These are phyloP conservation scores for Chymomyza amoena DNA, from an alignment of 2,888 invertebrate genomes.

Conservation along the genomic window DNA sequence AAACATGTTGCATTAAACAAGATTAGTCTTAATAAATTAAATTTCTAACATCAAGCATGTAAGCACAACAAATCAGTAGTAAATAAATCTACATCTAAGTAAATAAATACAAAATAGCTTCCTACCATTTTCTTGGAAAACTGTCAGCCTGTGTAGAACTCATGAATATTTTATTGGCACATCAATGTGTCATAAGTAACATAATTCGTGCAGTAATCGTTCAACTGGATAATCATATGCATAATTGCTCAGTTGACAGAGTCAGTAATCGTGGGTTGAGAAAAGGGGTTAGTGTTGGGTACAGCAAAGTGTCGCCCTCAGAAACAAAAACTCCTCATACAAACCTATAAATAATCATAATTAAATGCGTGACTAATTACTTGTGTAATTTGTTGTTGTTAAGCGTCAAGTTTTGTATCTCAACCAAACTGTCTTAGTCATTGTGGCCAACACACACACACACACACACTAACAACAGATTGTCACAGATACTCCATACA, in stretches of 20 bases:
- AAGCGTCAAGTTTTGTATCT: slow-evolving; percentile 30
- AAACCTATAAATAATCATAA: slow-evolving; percentile 65
- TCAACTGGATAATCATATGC: slow-evolving; percentile 62
- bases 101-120: background rate
- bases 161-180: background rate
- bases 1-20: too few relatives aligned
- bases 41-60: too few relatives aligned
- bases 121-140: background rate
- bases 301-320: background rate
- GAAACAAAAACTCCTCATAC: slow-evolving; percentile 1
- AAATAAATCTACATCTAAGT: too few relatives aligned
- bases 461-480: slow-evolving; percentile 10
- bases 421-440: slow-evolving; percentile 20
- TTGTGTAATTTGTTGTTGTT: slow-evolving; percentile 74
- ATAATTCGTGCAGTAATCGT: background rate
- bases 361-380: slow-evolving; percentile 75
- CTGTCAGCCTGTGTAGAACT: background rate
- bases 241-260: slow-evolving; percentile 27
- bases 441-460: slow-evolving; percentile 25
- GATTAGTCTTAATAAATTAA: too few relatives aligned
- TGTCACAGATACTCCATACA: background rate
- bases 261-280: background rate
- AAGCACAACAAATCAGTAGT: too few relatives aligned
- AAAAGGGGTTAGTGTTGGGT: rapidly evolving
- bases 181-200: background rate